Percentiles rank a stretch among this genome's conserved stretches.
phyloP scores from a whole-genome alignment of 37 sponge, comb jelly and placozoan genomes.

The Bolinopsis microptera region DNA sequence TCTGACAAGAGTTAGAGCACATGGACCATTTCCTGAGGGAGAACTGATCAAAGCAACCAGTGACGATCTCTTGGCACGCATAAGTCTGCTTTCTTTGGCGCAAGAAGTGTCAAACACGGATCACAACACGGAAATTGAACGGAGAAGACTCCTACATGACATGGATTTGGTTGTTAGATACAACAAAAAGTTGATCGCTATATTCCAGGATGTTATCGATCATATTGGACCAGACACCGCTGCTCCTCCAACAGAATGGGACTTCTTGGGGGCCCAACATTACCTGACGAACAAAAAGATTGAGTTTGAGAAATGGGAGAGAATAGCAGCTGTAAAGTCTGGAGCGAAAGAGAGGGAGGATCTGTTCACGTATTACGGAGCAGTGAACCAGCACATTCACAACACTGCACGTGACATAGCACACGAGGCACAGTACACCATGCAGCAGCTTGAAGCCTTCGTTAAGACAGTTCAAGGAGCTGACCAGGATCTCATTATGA shows the following conservation, averaged over 20 bases:
- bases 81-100: slow-evolving; percentile 23
- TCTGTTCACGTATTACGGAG: slow-evolving; percentile 50
- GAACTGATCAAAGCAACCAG: background rate
- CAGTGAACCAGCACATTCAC: slow-evolving; percentile 30
- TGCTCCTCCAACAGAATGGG: slow-evolving; percentile 42
- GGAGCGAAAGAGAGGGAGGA: background rate
- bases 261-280: slow-evolving; percentile 50
- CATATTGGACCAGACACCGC: slow-evolving; percentile 20
- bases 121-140: slow-evolving; percentile 42
- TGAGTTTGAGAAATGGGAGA: slow-evolving; percentile 63
- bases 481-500: background rate
- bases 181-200: slow-evolving; percentile 29
- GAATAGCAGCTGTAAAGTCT: slow-evolving; percentile 14
- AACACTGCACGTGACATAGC: slow-evolving; percentile 45
- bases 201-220: slow-evolving; percentile 39
- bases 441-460: slow-evolving; percentile 22
- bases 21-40: slow-evolving; percentile 17
- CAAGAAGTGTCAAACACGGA: slow-evolving; percentile 28
- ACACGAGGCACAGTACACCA: slow-evolving; percentile 32
- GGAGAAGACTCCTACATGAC: slow-evolving; percentile 34
- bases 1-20: background rate
- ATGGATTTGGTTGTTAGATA: slow-evolving; percentile 49
- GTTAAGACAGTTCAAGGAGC: slow-evolving; percentile 2
- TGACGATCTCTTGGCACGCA: slow-evolving; percentile 43
- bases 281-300: slow-evolving; percentile 37